Evolutionary conservation across 2,888 invertebrate genomes (phyloP).

Genomic region (Autographa gamma): DNA sequence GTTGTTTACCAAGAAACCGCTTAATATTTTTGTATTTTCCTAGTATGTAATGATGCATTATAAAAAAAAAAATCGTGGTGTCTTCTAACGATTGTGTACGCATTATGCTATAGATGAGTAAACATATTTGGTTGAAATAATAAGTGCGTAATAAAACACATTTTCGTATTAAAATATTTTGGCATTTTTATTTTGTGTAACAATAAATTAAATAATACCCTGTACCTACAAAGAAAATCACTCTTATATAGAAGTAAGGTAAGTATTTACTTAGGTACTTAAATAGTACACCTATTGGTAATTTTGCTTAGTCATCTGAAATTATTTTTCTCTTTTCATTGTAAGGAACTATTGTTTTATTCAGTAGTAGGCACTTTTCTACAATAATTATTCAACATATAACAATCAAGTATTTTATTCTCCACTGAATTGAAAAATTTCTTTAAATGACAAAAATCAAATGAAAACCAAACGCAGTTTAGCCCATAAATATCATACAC

Average conservation of each 20-base stretch:
- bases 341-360: too few relatives aligned
- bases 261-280: neutral
- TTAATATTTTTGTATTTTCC: constrained; percentile 89
- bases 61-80: constrained; percentile 77
- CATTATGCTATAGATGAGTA: constrained; percentile 87
- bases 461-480: neutral
- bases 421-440: too few relatives aligned
- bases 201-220: constrained; percentile 19
- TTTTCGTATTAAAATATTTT: constrained; percentile 80
- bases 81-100: constrained; percentile 86
- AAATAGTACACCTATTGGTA: too few relatives aligned
- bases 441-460: neutral
- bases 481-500: neutral
- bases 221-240: constrained; percentile 19
- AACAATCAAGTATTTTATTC: too few relatives aligned
- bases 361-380: too few relatives aligned
- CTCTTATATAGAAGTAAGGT: neutral
- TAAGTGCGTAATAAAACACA: constrained; percentile 89
- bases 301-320: too few relatives aligned
- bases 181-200: constrained; percentile 63
- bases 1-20: constrained; percentile 83
- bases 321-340: too few relatives aligned
- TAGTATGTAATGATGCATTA: constrained; percentile 84
- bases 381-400: too few relatives aligned
- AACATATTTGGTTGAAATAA: constrained; percentile 88